Evolutionary conservation across 2,797 vertebrate genomes (phyloP), one percentile per base, ranked within the genome.

Genomic region (Sphenopsis melanotis): DNA sequence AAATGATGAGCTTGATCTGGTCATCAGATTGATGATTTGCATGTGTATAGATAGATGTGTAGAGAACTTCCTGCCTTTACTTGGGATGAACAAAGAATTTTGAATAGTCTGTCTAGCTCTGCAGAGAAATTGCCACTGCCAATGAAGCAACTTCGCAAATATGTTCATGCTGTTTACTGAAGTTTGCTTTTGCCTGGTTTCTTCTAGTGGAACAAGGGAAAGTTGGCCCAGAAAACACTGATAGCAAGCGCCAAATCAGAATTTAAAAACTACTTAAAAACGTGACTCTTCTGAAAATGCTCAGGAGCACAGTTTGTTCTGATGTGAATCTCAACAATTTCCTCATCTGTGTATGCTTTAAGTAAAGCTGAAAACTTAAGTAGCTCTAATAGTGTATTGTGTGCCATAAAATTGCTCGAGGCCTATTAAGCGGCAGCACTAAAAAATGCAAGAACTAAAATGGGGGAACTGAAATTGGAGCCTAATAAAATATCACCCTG

Each of bases 401-500:
- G 47, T 44, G 24, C 65, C 17, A 32, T 69, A 61, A 71, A 65
- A 86, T 49, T 61, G 19, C 65, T 74, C 34, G 18, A 36, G 75
- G 46, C 42, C 53, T 57, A 29, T 63, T 46, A 76, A 77, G 50
- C 5, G 20, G 36, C 56, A 59, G 47, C 36, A 47, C 68, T 87
- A 90, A 87, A 93, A 72, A 72, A 65, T 66, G 41, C 49, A 47
- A 65, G 74, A 17, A 63, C 81, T 75, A 37, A 91, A 95, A 50
- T 3, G 52, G 69, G 79, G 46, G 10, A 82, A 71, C 86, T 91
- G 42, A 92, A 89, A 90, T 77, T 81, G 72, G 10, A 41, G 50
- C 75, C 92, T 90, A 77, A 75, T 66, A 94, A 93, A 78, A 42
- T 81, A 55, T 60, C 27, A 53, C 59, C 95, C 93, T 47, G 32